Percentiles rank a stretch among this genome's conserved stretches.
Conservation (phyloP, 2,797 vertebrate genomes). For the Streptopelia turtur region DNA sequence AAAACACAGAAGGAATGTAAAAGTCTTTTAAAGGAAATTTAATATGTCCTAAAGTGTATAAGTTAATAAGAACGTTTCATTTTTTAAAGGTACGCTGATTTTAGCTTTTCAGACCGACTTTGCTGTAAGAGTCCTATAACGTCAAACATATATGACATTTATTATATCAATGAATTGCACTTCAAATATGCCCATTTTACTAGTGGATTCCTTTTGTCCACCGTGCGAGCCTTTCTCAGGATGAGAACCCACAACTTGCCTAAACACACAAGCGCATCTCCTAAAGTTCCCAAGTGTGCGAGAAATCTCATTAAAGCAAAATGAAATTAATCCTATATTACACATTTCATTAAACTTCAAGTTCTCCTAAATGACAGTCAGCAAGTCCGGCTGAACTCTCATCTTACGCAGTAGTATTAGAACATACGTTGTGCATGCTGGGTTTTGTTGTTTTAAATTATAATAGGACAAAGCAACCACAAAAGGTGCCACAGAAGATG, state of each 20-base stretch:
- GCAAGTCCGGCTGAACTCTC: not conserved
- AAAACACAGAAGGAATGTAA: not conserved
- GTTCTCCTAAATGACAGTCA: not conserved
- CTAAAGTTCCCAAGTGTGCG: not conserved
- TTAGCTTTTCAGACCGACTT: not conserved
- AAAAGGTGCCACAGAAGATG: not conserved
- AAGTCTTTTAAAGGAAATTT: not conserved
- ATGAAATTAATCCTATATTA: not conserved
- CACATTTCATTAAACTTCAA: not conserved
- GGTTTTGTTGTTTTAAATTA: not conserved
- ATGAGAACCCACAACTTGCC: not conserved
- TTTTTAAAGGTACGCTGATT: not conserved
- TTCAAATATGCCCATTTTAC: not conserved
- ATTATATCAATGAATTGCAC: not conserved
- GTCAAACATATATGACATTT: not conserved
- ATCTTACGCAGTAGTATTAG: not conserved
- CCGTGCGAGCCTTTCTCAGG: not conserved
- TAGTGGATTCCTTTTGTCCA: not conserved
- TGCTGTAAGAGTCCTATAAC: not conserved
- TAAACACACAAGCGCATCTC: not conserved
- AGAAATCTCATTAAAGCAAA: not conserved
- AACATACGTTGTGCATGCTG: accelerated
- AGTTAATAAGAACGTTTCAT: not conserved
- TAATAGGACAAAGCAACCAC: not conserved
- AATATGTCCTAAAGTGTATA: not conserved